Percentiles rank a stretch among this genome's conserved stretches.
Conservation (phyloP, 2,797 vertebrate species). For the Manis javanica region DNA sequence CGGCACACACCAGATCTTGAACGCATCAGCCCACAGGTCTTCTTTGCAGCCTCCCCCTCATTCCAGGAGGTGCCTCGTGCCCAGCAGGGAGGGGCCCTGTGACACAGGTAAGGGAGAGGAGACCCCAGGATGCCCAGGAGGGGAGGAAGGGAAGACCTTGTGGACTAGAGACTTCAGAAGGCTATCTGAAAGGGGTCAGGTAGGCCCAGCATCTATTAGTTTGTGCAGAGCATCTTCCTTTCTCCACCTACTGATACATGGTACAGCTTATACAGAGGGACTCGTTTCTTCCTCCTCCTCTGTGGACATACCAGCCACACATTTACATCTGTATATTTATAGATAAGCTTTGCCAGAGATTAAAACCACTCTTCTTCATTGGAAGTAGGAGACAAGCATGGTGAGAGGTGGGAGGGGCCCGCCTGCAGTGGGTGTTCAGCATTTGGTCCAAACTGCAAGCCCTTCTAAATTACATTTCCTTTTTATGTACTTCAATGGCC, state of each 20-base stretch:
- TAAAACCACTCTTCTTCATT: background rate
- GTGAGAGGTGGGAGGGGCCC: background rate
- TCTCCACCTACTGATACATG: background rate
- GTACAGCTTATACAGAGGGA: background rate
- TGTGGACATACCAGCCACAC: background rate
- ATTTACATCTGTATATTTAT: background rate
- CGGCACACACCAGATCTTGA: background rate
- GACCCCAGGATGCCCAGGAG: background rate
- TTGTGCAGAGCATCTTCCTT: background rate
- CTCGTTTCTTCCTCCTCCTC: background rate
- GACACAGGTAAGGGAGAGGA: background rate
- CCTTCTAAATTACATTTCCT: background rate
- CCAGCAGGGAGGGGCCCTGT: background rate
- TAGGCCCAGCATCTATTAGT: background rate
- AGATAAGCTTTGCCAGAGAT: background rate
- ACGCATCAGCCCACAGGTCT: background rate
- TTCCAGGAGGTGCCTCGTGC: background rate
- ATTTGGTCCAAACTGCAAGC: too few species aligned
- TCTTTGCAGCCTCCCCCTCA: background rate
- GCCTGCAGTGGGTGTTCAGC: background rate
- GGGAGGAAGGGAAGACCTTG: background rate
- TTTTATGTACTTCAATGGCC: background rate
- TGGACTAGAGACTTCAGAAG: background rate
- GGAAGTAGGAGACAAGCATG: background rate
- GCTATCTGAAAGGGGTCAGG: background rate